phyloP scores from a whole-genome alignment of 2,888 invertebrate genomes.

The Fissipunctia ypsillon region DNA sequence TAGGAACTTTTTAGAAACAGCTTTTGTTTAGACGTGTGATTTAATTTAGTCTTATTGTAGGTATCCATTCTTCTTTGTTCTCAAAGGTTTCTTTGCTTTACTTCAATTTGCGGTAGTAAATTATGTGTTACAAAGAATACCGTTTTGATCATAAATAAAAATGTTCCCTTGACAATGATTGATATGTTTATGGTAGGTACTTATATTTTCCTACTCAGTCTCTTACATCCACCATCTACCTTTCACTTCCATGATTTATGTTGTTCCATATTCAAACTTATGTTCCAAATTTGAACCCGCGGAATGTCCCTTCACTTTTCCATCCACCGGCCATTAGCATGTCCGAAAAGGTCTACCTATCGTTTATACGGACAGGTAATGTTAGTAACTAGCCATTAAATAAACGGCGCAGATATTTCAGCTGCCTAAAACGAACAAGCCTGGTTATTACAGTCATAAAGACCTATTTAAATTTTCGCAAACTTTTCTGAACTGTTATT shows the following conservation, averaged over 20 bases:
- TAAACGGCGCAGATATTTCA: conserved; percentile 59
- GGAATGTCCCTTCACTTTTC: conserved; percentile 30
- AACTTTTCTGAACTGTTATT: conserved; percentile 36
- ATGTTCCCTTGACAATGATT: neutral
- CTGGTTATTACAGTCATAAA: conserved; percentile 42
- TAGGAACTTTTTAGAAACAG: neutral
- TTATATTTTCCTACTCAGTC: neutral
- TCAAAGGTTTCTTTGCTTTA: neutral
- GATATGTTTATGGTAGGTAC: neutral
- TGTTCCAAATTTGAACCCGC: conserved; percentile 26
- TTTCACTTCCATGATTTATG: conserved; percentile 24
- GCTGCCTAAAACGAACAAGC: conserved; percentile 40
- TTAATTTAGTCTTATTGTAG: neutral
- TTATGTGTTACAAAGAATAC: neutral
- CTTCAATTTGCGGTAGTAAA: neutral
- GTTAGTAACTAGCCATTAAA: conserved; percentile 59
- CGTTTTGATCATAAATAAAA: neutral
- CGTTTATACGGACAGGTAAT: conserved; percentile 57
- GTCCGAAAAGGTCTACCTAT: conserved; percentile 42
- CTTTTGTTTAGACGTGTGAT: no score
- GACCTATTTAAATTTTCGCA: conserved; percentile 46
- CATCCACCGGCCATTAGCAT: conserved; percentile 51
- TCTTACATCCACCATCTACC: neutral
- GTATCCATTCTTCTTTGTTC: neutral
- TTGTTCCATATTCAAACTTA: conserved; percentile 22